Percentiles rank a stretch among this genome's conserved stretches.
Evolutionary conservation across 2,888 invertebrate species (phyloP).

Genomic region (Neoscelio sp.): DNA sequence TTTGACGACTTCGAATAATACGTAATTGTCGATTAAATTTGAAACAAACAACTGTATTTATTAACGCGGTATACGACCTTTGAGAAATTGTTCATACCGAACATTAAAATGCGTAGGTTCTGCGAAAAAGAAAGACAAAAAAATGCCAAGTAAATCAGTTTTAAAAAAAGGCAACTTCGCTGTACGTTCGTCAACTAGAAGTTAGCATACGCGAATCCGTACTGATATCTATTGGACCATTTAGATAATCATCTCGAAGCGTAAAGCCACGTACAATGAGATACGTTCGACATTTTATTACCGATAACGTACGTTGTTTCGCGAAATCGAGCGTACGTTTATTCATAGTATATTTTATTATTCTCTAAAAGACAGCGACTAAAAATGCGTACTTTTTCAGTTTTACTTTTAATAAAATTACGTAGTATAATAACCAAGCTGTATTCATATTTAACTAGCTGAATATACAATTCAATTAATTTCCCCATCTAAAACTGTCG

Average conservation of each 20-base stretch:
- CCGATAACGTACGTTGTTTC: constrained; percentile 5
- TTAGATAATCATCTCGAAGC: constrained; percentile 33
- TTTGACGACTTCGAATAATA: no score
- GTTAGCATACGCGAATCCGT: constrained; percentile 37
- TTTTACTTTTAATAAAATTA: no score
- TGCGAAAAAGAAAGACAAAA: not conserved
- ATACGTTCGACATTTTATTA: constrained; percentile 20
- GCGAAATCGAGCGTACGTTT: constrained; percentile 23
- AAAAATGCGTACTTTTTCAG: no score
- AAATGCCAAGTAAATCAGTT: not conserved
- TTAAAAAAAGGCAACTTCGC: not conserved
- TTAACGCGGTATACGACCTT: no score
- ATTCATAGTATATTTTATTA: constrained; percentile 24
- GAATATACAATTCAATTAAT: no score
- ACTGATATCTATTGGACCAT: constrained; percentile 58
- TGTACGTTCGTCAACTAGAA: constrained; percentile 36
- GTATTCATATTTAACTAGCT: no score
- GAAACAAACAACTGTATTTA: no score
- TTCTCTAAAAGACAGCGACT: not conserved
- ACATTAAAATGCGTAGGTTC: not conserved
- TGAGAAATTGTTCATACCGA: not conserved
- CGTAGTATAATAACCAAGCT: no score
- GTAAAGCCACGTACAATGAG: constrained; percentile 14
- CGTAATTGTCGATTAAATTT: no score
- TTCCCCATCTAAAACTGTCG: not conserved